phyloP scores from a whole-genome alignment of 2,113 vertebrate species.

The Crotalus horridus region DNA sequence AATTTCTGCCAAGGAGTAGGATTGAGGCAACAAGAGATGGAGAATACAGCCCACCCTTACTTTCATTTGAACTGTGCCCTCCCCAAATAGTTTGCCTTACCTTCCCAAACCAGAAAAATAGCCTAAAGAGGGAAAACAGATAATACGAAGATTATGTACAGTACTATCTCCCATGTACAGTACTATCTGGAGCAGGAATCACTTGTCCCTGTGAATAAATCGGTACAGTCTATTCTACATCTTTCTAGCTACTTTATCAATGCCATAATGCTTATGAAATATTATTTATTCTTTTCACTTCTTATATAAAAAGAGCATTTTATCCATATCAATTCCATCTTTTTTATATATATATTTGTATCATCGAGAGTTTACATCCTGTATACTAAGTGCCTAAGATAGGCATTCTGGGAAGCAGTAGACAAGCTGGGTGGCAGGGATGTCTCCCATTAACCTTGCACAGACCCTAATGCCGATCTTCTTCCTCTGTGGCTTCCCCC shows the following conservation, averaged over 20 bases:
- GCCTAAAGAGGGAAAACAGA: background rate
- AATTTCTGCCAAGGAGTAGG: background rate
- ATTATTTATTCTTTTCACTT: background rate
- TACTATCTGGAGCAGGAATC: background rate
- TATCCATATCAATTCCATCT: background rate
- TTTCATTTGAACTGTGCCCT: background rate
- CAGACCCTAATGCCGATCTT: constrained; percentile 15
- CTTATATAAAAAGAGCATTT: background rate
- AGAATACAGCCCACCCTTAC: background rate
- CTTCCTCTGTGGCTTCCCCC: background rate
- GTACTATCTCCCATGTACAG: background rate
- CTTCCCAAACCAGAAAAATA: background rate
- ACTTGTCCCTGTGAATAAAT: background rate
- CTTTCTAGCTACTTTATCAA: background rate
- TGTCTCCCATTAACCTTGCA: background rate
- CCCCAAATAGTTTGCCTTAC: background rate
- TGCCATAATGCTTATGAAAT: background rate
- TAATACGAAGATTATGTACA: background rate
- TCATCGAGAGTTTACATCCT: background rate
- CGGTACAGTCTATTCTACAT: background rate
- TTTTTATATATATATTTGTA: too few relatives aligned
- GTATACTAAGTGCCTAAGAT: background rate
- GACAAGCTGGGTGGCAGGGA: background rate
- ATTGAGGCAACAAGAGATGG: background rate
- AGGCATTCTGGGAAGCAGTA: background rate